Evolutionary conservation across 2,113 vertebrate species (phyloP).

Genomic region (Symphodus melops): DNA sequence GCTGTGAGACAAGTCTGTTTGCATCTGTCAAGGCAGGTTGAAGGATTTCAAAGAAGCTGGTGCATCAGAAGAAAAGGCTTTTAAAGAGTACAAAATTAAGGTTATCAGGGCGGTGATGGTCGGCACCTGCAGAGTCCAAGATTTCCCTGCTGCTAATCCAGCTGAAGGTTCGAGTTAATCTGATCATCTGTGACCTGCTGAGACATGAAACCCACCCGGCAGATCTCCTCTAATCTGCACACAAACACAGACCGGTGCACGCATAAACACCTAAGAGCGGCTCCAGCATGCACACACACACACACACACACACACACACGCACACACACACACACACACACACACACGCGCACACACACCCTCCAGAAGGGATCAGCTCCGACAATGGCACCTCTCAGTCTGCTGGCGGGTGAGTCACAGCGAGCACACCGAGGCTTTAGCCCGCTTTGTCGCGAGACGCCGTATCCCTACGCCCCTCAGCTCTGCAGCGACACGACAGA

Average conservation of each 20-base stretch:
- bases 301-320: too few species aligned
- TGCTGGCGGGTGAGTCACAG: constrained; percentile 51
- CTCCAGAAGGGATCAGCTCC: constrained; percentile 27
- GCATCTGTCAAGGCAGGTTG: constrained; percentile 3
- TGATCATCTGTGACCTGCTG: constrained; percentile 82
- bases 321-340: too few species aligned
- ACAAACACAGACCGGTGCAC: constrained; percentile 37
- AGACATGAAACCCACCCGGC: constrained; percentile 76
- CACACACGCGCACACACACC: too few species aligned
- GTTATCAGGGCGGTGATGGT: constrained; percentile 19
- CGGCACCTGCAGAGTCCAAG: constrained; percentile 46
- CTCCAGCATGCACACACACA: too few species aligned
- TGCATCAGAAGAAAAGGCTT: neutral
- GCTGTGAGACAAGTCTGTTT: constrained; percentile 7
- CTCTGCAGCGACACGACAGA: constrained; percentile 5
- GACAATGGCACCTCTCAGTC: constrained; percentile 45
- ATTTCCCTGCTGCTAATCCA: constrained; percentile 67
- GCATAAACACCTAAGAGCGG: neutral
- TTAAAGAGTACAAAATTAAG: constrained; percentile 22
- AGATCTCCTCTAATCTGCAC: constrained; percentile 72
- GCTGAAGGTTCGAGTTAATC: constrained; percentile 71
- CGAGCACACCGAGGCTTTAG: constrained; percentile 42
- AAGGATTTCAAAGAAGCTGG: constrained; percentile 33
- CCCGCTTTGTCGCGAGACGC: constrained; percentile 43
- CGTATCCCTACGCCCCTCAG: constrained; percentile 29